Conservation (phyloP, 2,113 vertebrate genomes). For the Microtus ochrogaster region DNA sequence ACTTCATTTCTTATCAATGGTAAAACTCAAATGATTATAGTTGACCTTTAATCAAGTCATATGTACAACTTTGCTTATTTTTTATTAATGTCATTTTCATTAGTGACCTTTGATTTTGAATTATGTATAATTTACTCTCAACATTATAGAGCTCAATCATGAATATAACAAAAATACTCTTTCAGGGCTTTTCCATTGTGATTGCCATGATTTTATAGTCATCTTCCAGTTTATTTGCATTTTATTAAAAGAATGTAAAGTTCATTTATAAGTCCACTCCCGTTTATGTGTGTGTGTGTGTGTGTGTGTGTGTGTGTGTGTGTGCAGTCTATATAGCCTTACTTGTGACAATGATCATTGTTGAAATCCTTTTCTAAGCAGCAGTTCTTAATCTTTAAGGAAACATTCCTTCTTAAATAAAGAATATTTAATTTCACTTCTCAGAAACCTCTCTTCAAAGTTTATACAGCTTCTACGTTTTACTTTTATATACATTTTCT, state of each 20-base stretch:
- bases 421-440: neutral
- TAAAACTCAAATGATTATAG: slow-evolving; percentile 63
- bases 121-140: slow-evolving; percentile 41
- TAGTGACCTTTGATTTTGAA: slow-evolving; percentile 40
- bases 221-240: neutral
- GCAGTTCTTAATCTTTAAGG: neutral
- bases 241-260: neutral
- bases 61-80: slow-evolving; percentile 56
- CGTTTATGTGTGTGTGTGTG: neutral
- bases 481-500: neutral
- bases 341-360: neutral
- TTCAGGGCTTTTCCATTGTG: neutral
- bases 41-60: slow-evolving; percentile 75
- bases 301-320: neutral
- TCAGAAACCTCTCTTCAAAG: neutral
- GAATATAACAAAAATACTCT: slow-evolving; percentile 3
- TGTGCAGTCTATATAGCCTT: neutral
- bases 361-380: neutral
- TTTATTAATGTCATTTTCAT: slow-evolving; percentile 65
- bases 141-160: neutral
- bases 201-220: neutral
- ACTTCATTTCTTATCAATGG: slow-evolving; percentile 51
- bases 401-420: neutral
- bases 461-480: neutral
- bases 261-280: neutral